Base-by-base conservation (phyloP, 1,140 invertebrate genomes). In the Drosophila cardini region DNA sequence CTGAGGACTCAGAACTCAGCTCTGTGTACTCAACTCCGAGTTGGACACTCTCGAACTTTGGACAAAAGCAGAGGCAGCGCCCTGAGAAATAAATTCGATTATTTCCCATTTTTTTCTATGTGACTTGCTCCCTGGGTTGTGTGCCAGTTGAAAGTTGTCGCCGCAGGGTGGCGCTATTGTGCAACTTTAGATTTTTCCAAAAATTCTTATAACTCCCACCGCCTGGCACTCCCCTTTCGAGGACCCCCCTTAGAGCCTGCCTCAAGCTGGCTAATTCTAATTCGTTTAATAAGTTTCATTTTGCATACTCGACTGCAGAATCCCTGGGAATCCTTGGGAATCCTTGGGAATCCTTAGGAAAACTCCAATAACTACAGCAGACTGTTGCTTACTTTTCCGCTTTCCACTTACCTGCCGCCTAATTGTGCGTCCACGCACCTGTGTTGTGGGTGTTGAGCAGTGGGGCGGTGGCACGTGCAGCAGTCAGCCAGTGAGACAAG, bases 41-140 rank as follows among this genome's bases (percentile, higher is more conserved):
- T 36, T 57, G 43, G 43, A 13, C 53, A 57, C 42, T 60, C 63
- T 50, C 72, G 72, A 87, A 87, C 80, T 71, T 89, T 86, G 72
- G 46, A 56, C 48, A 67, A 89, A 78, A 72, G 74, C 15, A 72
- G 72, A 78, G 78, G 65, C 76, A 84, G 9, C 36, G 15, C 52
- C 32, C 52, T 8, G 64, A 77, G 67, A 89, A 87, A 89, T 83
- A 89, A 89, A 89, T 89, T 89, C 84, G 84, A 89, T 89, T 89
- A 89, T 70, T 26, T 5, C 5, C 21, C 2, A 3, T 21, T 21
- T 26, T 26, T 26, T 26, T 26, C n/a, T n/a, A n/a, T 26, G 21
- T 26, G 21, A 26, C 21, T 26, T 4, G 21, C 21, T 26, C 2
- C 21, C 21, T 26, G 21, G 21, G 21, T 26, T 26, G 21, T 81